A percentile compares a stretch with the other conserved stretches of the same genome.
These are phyloP conservation scores for Mesoclemmys tuberculata DNA, from an alignment of 2,113 vertebrate species.

Conservation along the genomic window DNA sequence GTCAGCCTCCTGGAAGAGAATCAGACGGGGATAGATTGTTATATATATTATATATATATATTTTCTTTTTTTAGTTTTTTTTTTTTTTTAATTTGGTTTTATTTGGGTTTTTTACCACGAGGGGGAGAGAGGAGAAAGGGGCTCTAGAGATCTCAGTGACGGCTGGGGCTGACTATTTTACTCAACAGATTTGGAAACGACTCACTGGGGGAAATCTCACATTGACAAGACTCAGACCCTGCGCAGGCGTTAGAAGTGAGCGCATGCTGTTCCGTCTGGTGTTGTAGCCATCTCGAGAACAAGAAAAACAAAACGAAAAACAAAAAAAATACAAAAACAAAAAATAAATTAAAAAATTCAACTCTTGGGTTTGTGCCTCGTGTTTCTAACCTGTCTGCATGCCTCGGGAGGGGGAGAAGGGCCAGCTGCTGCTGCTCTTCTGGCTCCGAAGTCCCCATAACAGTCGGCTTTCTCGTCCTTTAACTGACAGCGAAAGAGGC, in stretches of 20 bases:
- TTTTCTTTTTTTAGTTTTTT: constrained; percentile 53
- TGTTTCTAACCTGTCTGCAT: not conserved
- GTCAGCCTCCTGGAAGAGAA: not conserved
- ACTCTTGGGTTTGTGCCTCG: constrained; percentile 14
- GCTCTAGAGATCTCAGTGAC: constrained; percentile 7
- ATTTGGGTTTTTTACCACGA: constrained; percentile 13
- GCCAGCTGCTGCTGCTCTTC: too few species aligned
- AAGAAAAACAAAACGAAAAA: constrained; percentile 78
- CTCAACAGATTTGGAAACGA: constrained; percentile 24
- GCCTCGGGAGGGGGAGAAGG: rapidly evolving
- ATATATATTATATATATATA: constrained; percentile 54
- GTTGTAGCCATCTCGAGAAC: constrained; percentile 89
- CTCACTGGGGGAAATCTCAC: not conserved
- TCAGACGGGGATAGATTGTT: constrained; percentile 27
- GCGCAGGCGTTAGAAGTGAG: not conserved
- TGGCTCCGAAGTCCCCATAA: too few species aligned
- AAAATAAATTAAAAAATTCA: constrained; percentile 48
- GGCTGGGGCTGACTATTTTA: constrained; percentile 35
- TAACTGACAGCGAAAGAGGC: too few species aligned
- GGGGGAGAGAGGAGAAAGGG: not conserved
- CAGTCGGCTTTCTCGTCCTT: too few species aligned
- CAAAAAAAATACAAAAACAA: constrained; percentile 44
- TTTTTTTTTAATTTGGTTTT: constrained; percentile 40
- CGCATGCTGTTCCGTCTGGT: constrained; percentile 74
- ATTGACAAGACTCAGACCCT: constrained; percentile 7